Evolutionary conservation across 2,888 invertebrate genomes (phyloP).

Genomic region (Xanthia togata): DNA sequence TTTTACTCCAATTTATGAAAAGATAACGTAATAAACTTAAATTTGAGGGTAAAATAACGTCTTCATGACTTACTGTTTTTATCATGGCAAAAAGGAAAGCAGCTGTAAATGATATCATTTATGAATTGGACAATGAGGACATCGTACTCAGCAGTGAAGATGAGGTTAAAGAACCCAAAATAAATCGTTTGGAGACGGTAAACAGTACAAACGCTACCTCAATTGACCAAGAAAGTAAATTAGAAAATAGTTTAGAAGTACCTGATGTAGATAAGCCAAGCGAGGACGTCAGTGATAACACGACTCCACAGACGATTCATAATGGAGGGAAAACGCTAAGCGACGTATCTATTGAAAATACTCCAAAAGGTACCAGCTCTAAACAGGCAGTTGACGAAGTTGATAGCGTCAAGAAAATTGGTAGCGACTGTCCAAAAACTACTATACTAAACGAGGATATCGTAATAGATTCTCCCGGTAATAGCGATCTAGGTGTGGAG

Average conservation of each 20-base stretch:
- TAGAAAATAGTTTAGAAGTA: slow-evolving; percentile 67
- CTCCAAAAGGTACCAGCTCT: slow-evolving; percentile 50
- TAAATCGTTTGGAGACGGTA: slow-evolving; percentile 73
- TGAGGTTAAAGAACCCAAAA: slow-evolving; percentile 83
- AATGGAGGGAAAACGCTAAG: slow-evolving; percentile 86
- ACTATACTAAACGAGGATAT: slow-evolving; percentile 82
- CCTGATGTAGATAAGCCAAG: slow-evolving; percentile 69
- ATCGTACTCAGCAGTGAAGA: slow-evolving; percentile 86
- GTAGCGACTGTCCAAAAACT: slow-evolving; percentile 69
- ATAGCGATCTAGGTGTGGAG: slow-evolving; percentile 80
- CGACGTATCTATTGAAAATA: slow-evolving; percentile 64
- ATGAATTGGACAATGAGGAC: slow-evolving; percentile 88
- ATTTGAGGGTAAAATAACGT: slow-evolving; percentile 11
- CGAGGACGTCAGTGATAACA: slow-evolving; percentile 65
- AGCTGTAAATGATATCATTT: slow-evolving; percentile 86
- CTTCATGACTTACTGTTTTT: slow-evolving; percentile 46
- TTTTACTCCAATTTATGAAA: slow-evolving; percentile 22
- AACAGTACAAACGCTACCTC: slow-evolving; percentile 56
- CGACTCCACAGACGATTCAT: slow-evolving; percentile 61
- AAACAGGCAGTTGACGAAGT: slow-evolving; percentile 60
- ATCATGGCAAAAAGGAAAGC: slow-evolving; percentile 87
- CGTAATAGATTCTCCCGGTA: slow-evolving; percentile 81
- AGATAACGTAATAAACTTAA: slow-evolving; percentile 15
- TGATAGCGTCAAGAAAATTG: slow-evolving; percentile 66
- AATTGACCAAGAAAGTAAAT: slow-evolving; percentile 66